Evolutionary conservation across 2,888 invertebrate genomes (phyloP).

Genomic region (Polia nebulosa): DNA sequence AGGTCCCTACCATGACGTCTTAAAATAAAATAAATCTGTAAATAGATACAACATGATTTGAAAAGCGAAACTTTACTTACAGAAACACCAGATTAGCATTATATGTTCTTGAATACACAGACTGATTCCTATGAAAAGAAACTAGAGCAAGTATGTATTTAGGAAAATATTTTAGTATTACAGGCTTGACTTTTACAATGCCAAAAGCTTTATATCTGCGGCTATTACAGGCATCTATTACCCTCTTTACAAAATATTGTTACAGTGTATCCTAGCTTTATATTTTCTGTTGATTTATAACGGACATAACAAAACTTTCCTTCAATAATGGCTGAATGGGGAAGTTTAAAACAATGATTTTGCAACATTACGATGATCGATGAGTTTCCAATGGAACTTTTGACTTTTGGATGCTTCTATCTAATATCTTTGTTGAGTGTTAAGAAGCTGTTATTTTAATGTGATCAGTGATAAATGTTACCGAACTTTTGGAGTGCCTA

Average conservation of each 20-base stretch:
- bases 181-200: conserved; percentile 5
- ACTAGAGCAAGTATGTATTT: conserved; percentile 20
- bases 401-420: conserved; percentile 33
- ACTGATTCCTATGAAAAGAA: conserved; percentile 8
- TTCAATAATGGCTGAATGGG: conserved; percentile 57
- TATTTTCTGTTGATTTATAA: conserved; percentile 57
- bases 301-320: conserved; percentile 54
- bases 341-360: conserved; percentile 76
- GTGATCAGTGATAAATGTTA: conserved; percentile 13
- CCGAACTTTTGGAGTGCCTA: not conserved
- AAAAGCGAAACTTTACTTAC: not conserved
- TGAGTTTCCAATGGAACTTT: conserved; percentile 63
- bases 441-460: conserved; percentile 38
- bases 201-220: conserved; percentile 25
- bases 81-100: not conserved
- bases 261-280: conserved; percentile 7
- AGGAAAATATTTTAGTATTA: conserved; percentile 17
- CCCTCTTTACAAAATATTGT: conserved; percentile 36
- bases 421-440: conserved; percentile 35
- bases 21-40: too few species aligned
- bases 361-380: conserved; percentile 74
- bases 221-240: conserved; percentile 28
- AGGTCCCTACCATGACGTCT: too few species aligned
- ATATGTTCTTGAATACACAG: conserved; percentile 7
- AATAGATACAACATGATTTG: too few species aligned